Evolutionary conservation across 2,113 vertebrate species (phyloP), one percentile per base, ranked within the genome.

Genomic region (Forbesichthys papilliferus): DNA sequence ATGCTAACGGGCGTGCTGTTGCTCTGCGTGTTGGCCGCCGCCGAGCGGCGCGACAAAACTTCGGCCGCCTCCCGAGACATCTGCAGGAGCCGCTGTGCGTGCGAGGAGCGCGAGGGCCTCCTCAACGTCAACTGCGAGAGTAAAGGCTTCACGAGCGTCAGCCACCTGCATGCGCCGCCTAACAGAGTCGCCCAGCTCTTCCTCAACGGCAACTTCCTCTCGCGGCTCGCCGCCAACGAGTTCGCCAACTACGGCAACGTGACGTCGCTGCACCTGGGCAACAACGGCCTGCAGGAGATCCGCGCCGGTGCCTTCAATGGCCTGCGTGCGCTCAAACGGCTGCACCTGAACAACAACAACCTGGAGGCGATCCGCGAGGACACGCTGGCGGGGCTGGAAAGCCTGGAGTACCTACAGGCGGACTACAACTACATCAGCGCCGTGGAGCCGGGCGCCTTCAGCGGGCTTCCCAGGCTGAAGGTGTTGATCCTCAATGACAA

Each of bases 401-500:
- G 93, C 78, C 88, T 99, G 82, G 98, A 99, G 86, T 99, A 99
- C 89, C 90, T 99, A 70, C 98, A 99, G 77, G 97, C 96, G 0
- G 98, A 99, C 86, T 99, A 98, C 83, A 99, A 99, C 87, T 99
- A 98, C 63, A 98, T 99, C 89, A 96, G 95, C n/a, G 83, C 93
- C 75, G 96, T 99, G 0, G 98, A 99, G 83, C 92, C 95, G 0
- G 96, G 96, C 0, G 94, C 98, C 8, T 98, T 99, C 87, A 96
- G 95, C 86, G 96, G 96, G 49, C 93, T 99, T 33, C 97, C 98
- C 79, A 98, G 98, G 80, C 95, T 99, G 55, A 99, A 99, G 88
- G 97, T 99, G 66, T 86, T 99, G 80, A 99, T 99, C 71, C 93
- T 99, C 9, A 99, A 99, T n/a, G 98, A 99, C 87, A 99, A 99